Conservation (phyloP, 2,797 vertebrate genomes). For the Parauchenoglanis punctatus region DNA sequence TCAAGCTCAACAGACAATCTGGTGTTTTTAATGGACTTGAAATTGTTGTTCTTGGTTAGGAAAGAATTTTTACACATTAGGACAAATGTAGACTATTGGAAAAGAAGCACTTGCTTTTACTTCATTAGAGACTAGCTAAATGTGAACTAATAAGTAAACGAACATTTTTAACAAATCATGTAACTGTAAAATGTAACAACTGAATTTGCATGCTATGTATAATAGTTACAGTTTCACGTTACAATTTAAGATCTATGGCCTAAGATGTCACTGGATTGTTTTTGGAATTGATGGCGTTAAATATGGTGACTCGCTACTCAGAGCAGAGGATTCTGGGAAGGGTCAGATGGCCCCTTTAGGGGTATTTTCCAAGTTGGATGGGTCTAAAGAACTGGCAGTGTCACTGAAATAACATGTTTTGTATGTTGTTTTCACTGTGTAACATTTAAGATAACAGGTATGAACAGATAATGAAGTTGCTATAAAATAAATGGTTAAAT, state of each 20-base stretch:
- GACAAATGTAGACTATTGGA: neutral
- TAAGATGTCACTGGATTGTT: too few relatives aligned
- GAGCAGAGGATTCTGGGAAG: too few relatives aligned
- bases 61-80: neutral
- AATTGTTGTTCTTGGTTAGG: neutral
- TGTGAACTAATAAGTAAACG: neutral
- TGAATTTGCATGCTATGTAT: too few relatives aligned
- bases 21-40: neutral
- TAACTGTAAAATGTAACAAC: too few relatives aligned
- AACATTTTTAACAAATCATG: neutral
- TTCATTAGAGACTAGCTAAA: neutral
- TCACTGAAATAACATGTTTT: neutral
- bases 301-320: too few relatives aligned
- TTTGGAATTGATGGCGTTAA: too few relatives aligned
- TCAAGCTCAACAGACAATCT: neutral
- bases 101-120: neutral
- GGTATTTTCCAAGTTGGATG: neutral
- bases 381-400: neutral
- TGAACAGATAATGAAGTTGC: neutral
- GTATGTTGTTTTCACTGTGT: neutral
- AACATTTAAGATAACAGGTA: neutral
- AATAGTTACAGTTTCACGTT: too few relatives aligned
- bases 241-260: too few relatives aligned
- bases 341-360: too few relatives aligned
- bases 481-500: neutral